These are phyloP conservation scores for Trichomalopsis sarcophagae DNA, from an alignment of 1,140 invertebrate species.

Conservation along the genomic window DNA sequence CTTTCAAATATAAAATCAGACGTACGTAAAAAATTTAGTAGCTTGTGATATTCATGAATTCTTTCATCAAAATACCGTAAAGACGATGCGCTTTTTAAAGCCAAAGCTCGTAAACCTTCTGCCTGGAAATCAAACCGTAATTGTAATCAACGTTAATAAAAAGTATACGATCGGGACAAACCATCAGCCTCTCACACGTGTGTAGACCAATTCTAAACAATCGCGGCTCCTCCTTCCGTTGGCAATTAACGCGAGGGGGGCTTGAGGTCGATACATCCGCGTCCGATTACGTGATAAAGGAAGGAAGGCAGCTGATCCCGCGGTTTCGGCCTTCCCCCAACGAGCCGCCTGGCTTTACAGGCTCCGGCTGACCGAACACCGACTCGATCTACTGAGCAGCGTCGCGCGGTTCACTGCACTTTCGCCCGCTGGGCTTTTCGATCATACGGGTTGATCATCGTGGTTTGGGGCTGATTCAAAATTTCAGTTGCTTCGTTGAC, in stretches of 20 bases:
- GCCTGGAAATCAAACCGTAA: too few relatives aligned
- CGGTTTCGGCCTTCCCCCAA: conserved; percentile 7
- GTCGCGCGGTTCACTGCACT: background rate
- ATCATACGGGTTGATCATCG: background rate
- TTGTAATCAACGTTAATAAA: too few relatives aligned
- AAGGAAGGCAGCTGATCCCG: conserved; percentile 2
- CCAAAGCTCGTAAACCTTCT: too few relatives aligned
- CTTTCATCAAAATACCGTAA: too few relatives aligned
- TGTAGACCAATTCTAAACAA: background rate
- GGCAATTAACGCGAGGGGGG: conserved; percentile 12
- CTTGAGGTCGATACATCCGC: background rate
- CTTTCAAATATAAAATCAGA: too few relatives aligned
- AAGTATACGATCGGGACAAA: too few relatives aligned
- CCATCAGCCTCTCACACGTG: too few relatives aligned
- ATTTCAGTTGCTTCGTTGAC: too few relatives aligned
- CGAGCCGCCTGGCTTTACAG: background rate
- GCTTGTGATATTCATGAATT: too few relatives aligned
- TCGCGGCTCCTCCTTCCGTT: background rate
- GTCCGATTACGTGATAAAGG: conserved; percentile 20
- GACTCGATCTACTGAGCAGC: conserved; percentile 33
- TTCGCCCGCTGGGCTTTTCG: background rate
- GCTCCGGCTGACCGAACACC: conserved; percentile 19
- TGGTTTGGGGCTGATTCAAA: background rate
- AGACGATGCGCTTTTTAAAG: too few relatives aligned
- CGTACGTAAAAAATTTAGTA: too few relatives aligned